Evolutionary conservation across 2,113 vertebrate genomes (phyloP).

Genomic region (Phodopus roborovskii): DNA sequence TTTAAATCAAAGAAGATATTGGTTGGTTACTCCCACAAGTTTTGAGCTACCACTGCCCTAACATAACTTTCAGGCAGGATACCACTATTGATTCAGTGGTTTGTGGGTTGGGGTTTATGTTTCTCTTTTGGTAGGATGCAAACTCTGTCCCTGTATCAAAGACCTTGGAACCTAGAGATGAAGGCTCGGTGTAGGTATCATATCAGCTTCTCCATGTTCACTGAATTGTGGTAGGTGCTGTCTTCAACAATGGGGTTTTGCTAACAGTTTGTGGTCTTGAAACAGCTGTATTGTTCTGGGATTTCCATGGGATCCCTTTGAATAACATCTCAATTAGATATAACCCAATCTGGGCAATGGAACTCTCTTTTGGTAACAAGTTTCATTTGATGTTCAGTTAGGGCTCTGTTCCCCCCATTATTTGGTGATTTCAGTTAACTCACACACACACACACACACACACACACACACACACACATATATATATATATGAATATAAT

Average conservation of each 20-base stretch:
- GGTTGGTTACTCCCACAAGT: not conserved
- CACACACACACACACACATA: too few relatives aligned
- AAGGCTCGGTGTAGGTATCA: not conserved
- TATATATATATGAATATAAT: not conserved
- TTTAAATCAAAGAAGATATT: not conserved
- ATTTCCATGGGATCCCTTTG: not conserved
- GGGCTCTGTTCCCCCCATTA: not conserved
- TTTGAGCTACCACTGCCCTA: not conserved
- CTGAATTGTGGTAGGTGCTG: not conserved
- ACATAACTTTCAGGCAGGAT: not conserved
- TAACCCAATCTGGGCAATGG: not conserved
- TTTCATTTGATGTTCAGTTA: not conserved
- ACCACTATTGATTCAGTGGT: not conserved
- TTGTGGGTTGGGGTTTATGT: not conserved
- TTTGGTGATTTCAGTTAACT: not conserved
- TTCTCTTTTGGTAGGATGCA: not conserved
- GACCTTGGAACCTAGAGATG: not conserved
- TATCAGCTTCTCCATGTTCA: not conserved
- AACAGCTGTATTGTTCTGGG: not conserved
- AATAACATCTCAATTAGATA: not conserved
- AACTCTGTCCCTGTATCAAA: not conserved
- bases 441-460: too few relatives aligned
- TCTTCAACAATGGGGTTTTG: not conserved
- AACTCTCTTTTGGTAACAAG: not conserved
- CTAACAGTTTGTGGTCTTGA: not conserved